Evolutionary conservation across 30 jellyfish, hydroid and myxozoan species (phyloP).

Genomic region (Hydractinia echinata): DNA sequence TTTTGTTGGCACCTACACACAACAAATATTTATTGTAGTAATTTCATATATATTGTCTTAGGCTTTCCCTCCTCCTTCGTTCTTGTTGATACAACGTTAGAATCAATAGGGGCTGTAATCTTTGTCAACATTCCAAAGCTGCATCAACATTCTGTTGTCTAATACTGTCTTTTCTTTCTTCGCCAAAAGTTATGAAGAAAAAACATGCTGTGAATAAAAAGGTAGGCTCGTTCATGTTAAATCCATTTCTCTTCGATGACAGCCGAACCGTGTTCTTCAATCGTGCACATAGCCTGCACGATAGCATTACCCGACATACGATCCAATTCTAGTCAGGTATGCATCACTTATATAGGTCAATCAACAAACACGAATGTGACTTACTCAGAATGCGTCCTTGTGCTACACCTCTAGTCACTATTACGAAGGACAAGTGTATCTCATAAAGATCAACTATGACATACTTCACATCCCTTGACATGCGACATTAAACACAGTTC

Average conservation of each 20-base stretch:
- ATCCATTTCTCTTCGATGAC: conserved; percentile 48
- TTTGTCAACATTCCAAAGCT: conserved; percentile 20
- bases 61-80: conserved; percentile 32
- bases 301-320: too few species aligned
- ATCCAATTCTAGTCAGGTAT: too few species aligned
- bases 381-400: too few species aligned
- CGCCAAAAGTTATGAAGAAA: conserved; percentile 54
- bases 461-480: too few species aligned
- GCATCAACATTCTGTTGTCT: not conserved
- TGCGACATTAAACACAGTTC: too few species aligned
- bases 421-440: too few species aligned
- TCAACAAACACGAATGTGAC: too few species aligned
- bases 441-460: too few species aligned
- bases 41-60: conserved; percentile 19
- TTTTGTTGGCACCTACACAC: too few species aligned
- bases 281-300: conserved; percentile 73
- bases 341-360: too few species aligned
- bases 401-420: too few species aligned
- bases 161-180: conserved; percentile 19
- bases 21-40: too few species aligned
- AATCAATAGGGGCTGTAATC: conserved; percentile 40
- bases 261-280: conserved; percentile 48
- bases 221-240: conserved; percentile 33
- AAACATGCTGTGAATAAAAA: conserved; percentile 35
- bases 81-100: not conserved